Evolutionary conservation across 64 coral and sea anemone genomes (phyloP).

Genomic region (Actinia equina): DNA sequence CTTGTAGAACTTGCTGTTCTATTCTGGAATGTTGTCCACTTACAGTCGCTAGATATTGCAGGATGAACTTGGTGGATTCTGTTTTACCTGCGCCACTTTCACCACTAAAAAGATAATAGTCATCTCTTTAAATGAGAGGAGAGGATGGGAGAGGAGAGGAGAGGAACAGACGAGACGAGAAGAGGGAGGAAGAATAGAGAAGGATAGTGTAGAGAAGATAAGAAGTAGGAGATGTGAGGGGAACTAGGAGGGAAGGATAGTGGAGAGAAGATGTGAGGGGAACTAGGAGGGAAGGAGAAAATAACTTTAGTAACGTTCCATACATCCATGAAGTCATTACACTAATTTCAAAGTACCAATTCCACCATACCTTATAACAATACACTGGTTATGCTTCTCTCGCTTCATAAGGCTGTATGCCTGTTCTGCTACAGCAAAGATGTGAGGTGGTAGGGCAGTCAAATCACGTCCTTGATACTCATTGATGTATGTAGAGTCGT

Average conservation of each 20-base stretch:
- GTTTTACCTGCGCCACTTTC: conserved; percentile 93
- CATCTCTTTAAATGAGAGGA: no score
- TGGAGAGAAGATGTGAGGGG: no score
- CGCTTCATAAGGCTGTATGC: conserved; percentile 75
- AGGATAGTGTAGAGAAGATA: no score
- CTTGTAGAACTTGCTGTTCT: conserved; percentile 71
- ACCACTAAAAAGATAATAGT: conserved; percentile 39
- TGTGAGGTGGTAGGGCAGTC: conserved; percentile 53
- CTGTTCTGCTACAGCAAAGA: conserved; percentile 62
- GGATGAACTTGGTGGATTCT: conserved; percentile 86
- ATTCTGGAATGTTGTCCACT: conserved; percentile 73
- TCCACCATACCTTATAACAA: conserved; percentile 59
- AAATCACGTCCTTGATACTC: conserved; percentile 49
- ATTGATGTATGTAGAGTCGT: conserved; percentile 46
- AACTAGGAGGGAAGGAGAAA: no score
- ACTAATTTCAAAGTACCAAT: no score
- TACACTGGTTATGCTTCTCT: conserved; percentile 68
- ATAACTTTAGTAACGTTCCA: no score
- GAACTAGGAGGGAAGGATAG: no score
- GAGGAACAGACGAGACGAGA: no score
- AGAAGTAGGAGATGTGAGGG: no score
- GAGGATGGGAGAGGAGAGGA: no score
- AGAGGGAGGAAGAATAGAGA: no score
- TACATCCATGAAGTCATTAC: no score
- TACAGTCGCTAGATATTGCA: conserved; percentile 61